phyloP scores from a whole-genome alignment of 2,888 invertebrate species.

The Gortyna flavago region DNA sequence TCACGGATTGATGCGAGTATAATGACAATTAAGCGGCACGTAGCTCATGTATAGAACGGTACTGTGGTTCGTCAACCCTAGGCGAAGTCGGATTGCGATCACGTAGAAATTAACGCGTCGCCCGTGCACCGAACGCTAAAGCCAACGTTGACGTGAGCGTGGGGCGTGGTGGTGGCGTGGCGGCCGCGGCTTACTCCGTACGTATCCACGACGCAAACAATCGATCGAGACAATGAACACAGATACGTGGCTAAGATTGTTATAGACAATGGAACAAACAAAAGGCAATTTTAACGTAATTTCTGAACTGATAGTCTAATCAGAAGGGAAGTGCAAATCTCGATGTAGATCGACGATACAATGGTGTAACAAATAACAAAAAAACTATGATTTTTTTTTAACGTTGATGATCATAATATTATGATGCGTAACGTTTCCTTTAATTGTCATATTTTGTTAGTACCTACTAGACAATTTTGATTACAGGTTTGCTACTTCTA shows the following conservation, averaged over 20 bases:
- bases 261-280: constrained; percentile 64
- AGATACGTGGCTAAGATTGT: constrained; percentile 58
- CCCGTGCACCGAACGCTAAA: constrained; percentile 72
- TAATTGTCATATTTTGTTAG: constrained; percentile 11
- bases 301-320: constrained; percentile 55
- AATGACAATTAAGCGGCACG: constrained; percentile 64
- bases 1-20: constrained; percentile 63
- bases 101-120: constrained; percentile 81
- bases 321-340: constrained; percentile 52
- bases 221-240: constrained; percentile 64
- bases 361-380: constrained; percentile 1
- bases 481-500: background rate
- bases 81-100: constrained; percentile 72
- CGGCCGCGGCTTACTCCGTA: constrained; percentile 10
- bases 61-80: constrained; percentile 82
- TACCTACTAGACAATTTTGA: constrained; percentile 3
- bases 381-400: constrained; percentile 2
- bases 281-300: constrained; percentile 64
- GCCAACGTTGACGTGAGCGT: constrained; percentile 32
- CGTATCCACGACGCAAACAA: constrained; percentile 51
- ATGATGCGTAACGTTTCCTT: background rate
- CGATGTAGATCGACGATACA: constrained; percentile 46
- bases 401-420: background rate
- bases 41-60: constrained; percentile 73
- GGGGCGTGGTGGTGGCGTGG: constrained; percentile 5